Evolutionary conservation across 2,888 invertebrate genomes (phyloP), one percentile per base, ranked within the genome.

Genomic region (Tiphia femorata): DNA sequence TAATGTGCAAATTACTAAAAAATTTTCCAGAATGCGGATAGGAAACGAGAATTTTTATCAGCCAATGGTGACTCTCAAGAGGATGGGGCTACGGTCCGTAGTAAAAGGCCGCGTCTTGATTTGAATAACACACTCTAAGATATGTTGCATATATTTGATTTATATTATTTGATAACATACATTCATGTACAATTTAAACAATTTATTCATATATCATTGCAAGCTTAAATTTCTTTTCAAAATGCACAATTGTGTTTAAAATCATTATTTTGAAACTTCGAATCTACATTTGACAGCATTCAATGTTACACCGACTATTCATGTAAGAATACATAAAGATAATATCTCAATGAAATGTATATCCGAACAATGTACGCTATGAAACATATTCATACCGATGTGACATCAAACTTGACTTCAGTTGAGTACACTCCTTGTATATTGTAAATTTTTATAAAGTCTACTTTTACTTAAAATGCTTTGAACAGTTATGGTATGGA

Each of bases 21-120:
- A n/a, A n/a, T n/a, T n/a, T n/a, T n/a, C n/a, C n/a, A 88, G 85
- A 86, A 84, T 59, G 86, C 88, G 29, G 88, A 88, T 64, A 89
- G 88, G 76, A 89, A 89, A 80, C 85, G 89, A 61, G 89, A 89
- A 47, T 73, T 83, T 27, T 63, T 82, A 55, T 76, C 80, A 60
- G 85, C 85, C 61, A 87, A 85, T 70, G 77, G 82, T 44, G 85
- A 85, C 46, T 75, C 81, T 62, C 86, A 86, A 64, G 88, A 88
- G 55, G 88, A 89, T 27, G 86, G 86, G n/a, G 86, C 87, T 27
- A 85, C 83, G 44, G 81, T 86, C 65, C 87, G 87, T 8, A 87
- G 87, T 76, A 89, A 89, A 80, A 86, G 88, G 84, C 88, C 88
- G 37, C 87, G 89, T 70, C 80, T 88, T 40, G 88, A 85, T 48